Base-by-base conservation (phyloP, 2,888 invertebrate species). In the Exocentrus adspersus region DNA sequence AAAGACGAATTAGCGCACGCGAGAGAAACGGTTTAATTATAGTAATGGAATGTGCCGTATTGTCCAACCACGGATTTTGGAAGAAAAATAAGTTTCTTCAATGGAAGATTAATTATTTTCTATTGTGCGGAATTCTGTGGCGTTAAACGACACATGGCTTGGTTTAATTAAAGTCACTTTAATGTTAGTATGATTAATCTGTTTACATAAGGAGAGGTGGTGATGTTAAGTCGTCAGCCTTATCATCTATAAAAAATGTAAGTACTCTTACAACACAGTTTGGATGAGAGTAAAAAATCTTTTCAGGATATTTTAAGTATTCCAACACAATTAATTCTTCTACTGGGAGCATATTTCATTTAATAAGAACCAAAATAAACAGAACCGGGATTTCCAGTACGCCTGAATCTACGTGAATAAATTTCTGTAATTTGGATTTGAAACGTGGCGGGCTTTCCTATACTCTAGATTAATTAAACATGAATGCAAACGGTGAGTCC, bases 401-500 rank as follows among this genome's bases (percentile, higher is more conserved):
- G 12, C n/a, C 42, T n/a, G 19, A 30, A 46, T 46, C 4, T 17
- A 45, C 46, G 57, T 57, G 57, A 57, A 57, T 37, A 54, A 54
- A 43, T 54, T 54, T 17, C 32, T 5, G 46, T 45, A 28, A 17
- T 46, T 32, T 19, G 57, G 57, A 57, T 57, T 57, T 57, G 4
- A 9, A 20, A 45, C 46, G 16, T 24, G 19, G 30, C 20, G 24
- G 28, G 32, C 17, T 17, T 14, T 45, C 20, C 32, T 30, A 54
- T 28, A 54, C 28, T 54, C 19, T 57, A 57, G 12, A 57, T 57
- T 57, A 57, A 57, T 57, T 57, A 45, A 42, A 57, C 46, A 20
- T 32, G 46, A 57, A 32, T 32, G 54, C 43, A 54, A 57, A 43
- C 37, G 53, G 51, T 56, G 46, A 61, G 41, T 57, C 41, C 62